Base-by-base conservation (phyloP, 1,140 invertebrate genomes). In the Camponotus pennsylvanicus region DNA sequence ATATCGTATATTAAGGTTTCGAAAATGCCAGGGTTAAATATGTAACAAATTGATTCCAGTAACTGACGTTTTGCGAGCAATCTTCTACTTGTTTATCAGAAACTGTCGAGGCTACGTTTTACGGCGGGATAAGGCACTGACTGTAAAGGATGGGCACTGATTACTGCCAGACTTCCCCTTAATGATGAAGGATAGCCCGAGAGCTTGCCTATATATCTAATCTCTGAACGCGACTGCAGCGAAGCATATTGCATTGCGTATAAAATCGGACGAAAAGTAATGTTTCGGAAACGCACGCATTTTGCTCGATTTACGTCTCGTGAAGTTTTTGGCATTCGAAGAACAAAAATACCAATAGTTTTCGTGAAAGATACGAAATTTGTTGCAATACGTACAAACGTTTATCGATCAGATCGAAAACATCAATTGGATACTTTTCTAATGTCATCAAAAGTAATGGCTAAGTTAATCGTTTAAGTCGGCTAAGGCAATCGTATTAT, bases 131-230 rank as follows among this genome's bases (percentile, higher is more conserved):
- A 82, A 76, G 27, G 18, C 21, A 34, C n/a, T 27, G 34, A 49
- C 64, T 59, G 66, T 88, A 80, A 88, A 80, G 49, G 71, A 87
- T 83, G 57, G 55, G 45, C 69, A 59, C 27, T 76, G 85, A 88
- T 87, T 84, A 75, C 71, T 42, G 42, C 21, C 63, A 49, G 55
- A 57, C 40, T 83, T 49, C 34, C 18, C 27, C 45, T 82, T 87
- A 88, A 88, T 73, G 87, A 88, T 87, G 86, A 88, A 87, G 77
- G 70, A 88, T 88, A 55, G 63, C 32, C 32, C 55, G 18, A 49
- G 55, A 32, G 55, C 52, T 76, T 64, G 42, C 42, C 78, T 67
- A n/a, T 66, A 67, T 42, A 67, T 49, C 27, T 37, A 59, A 57
- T 82, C 37, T 82, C 18, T 71, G 32, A 82, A 73, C 21, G 67